Evolutionary conservation across 2,797 vertebrate species (phyloP).

Genomic region (Borostomias antarcticus): DNA sequence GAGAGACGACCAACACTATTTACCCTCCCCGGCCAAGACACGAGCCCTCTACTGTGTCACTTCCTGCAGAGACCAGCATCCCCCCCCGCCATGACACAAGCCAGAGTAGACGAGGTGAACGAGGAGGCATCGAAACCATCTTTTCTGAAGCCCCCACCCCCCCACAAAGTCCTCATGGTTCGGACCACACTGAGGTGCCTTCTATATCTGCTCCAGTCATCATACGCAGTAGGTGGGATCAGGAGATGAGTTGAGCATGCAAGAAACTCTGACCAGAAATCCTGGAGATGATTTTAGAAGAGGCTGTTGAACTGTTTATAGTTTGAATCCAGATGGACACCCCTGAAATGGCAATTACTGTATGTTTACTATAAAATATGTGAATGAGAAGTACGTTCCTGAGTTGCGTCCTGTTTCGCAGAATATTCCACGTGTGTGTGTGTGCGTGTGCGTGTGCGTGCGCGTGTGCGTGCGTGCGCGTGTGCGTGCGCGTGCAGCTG

Average conservation of each 20-base stretch:
- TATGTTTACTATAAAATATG: constrained; percentile 9
- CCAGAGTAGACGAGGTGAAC: too few species aligned
- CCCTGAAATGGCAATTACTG: neutral
- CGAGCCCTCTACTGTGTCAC: neutral
- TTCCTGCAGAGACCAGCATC: too few species aligned
- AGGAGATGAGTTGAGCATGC: constrained; percentile 4
- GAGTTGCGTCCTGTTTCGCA: too few species aligned
- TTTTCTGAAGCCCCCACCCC: too few species aligned
- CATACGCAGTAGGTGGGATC: neutral
- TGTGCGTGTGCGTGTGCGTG: neutral
- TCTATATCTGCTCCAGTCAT: too few species aligned
- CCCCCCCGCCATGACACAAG: too few species aligned
- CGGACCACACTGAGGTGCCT: neutral
- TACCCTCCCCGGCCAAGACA: too few species aligned
- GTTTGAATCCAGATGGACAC: constrained; percentile 7
- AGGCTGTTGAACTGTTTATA: constrained; percentile 4
- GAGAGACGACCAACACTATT: neutral
- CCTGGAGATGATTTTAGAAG: neutral
- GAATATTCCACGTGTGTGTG: constrained; percentile 13
- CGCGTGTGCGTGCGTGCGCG: neutral
- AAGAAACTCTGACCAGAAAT: neutral
- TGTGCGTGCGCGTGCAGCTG: constrained; percentile 50
- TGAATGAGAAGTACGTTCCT: neutral
- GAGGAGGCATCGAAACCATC: too few species aligned
- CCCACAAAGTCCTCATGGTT: too few species aligned